Base-by-base conservation (phyloP, 1,140 invertebrate genomes). In the Halesus radiatus region DNA sequence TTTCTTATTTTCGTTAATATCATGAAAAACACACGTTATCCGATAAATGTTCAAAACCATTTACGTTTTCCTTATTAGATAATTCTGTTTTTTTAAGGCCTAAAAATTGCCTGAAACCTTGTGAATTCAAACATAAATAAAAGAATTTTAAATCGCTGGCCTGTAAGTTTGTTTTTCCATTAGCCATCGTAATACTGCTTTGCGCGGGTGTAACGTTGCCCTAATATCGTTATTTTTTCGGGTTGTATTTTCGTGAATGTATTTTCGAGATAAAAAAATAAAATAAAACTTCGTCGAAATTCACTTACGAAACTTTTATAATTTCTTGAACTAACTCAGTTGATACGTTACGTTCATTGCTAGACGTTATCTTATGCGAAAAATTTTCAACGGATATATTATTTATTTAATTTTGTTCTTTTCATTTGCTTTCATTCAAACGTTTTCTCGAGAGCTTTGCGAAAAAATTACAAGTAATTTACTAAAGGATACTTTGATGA, bases 191-290 rank as follows among this genome's bases (percentile, higher is more conserved):
- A 72, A 72, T 72, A 26, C 45, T 53, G 45, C 37, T 72, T 72
- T 54, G 68, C 68, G 68, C 50, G 22, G 68, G 68, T 72, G 68
- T 72, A 72, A 53, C 54, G 23, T 72, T 72, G 32, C 68, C 68
- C 20, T 72, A 72, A 72, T 72, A 54, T 52, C 50, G 52, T 72
- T 72, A 53, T 72, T 72, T 54, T n/a, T 72, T 26, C 18, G 68
- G 45, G 37, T 45, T 45, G 7, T 45, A 45, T 45, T 45, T 45
- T 45, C 37, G 10, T 45, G 37, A 45, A 53, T 52, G 53, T 20
- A 53, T 72, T 72, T 72, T 72, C 22, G 45, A 72, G 68, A 72
- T 72, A 72, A 72, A 72, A 29, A n/a, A n/a, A n/a, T n/a, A n/a
- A n/a, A 72, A 52, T 53, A 53, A 72, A 72, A 54, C 68, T 72